Conservation (phyloP, 2,113 vertebrate genomes). For the Zosterops pallidus region DNA sequence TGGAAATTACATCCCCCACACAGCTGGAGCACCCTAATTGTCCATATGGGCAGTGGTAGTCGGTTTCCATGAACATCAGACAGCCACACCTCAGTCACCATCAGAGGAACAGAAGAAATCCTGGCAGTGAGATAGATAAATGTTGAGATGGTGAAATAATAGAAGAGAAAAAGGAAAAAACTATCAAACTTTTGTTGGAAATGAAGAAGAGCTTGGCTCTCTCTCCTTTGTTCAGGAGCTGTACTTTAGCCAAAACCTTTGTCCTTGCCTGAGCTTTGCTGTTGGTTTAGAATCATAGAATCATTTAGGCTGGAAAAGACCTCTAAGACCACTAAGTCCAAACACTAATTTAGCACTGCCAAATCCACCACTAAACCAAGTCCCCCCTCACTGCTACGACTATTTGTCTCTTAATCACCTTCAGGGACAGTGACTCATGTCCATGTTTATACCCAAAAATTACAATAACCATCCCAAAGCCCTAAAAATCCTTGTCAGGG, state of each 20-base stretch:
- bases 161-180: neutral
- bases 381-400: neutral
- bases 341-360: neutral
- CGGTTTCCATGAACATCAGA: neutral
- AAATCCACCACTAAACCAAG: neutral
- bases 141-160: neutral
- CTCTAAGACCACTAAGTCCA: neutral
- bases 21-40: constrained; percentile 12
- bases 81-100: neutral
- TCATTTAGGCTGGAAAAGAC: neutral
- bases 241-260: neutral
- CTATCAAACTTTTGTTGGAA: neutral
- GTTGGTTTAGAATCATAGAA: neutral
- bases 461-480: neutral
- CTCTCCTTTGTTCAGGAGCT: neutral
- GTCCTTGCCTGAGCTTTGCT: neutral
- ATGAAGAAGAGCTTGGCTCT: neutral
- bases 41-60: neutral
- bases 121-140: neutral
- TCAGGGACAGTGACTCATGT: neutral
- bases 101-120: neutral
- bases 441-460: neutral
- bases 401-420: neutral
- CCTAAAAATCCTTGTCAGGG: neutral
- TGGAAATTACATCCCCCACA: neutral